A percentile compares a stretch with the other conserved stretches of the same genome.
Evolutionary conservation across 2,797 vertebrate genomes (phyloP).

Genomic region (Gobio occitaniae): DNA sequence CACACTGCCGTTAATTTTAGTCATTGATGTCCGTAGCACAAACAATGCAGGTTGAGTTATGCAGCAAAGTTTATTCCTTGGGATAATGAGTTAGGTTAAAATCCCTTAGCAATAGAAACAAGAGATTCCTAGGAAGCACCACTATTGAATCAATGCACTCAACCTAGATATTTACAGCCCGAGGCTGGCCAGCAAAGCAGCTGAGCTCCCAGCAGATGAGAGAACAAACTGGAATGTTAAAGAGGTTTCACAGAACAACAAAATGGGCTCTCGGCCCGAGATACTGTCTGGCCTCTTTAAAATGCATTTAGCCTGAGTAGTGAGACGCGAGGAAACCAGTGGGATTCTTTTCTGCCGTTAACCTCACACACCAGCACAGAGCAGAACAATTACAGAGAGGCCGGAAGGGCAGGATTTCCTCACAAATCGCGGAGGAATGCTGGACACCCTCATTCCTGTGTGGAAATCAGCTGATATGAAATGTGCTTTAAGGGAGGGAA

Average conservation of each 20-base stretch:
- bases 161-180: conserved; percentile 8
- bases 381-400: conserved; percentile 54
- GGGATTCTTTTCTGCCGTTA: conserved; percentile 29
- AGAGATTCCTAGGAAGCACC: neutral
- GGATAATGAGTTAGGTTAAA: conserved; percentile 1
- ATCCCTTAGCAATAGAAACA: neutral
- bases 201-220: neutral
- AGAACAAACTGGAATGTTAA: conserved; percentile 17
- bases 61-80: neutral
- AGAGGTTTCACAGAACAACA: conserved; percentile 22
- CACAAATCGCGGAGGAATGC: conserved; percentile 50
- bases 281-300: conserved; percentile 12
- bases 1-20: neutral
- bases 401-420: conserved; percentile 63
- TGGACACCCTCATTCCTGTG: conserved; percentile 24
- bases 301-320: conserved; percentile 23
- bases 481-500: neutral
- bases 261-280: neutral
- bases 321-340: conserved; percentile 34
- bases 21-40: neutral
- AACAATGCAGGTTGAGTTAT: neutral
- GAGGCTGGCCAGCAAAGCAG: conserved; percentile 26
- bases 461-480: conserved; percentile 58
- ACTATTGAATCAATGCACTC: conserved; percentile 6
- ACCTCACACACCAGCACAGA: conserved; percentile 20